These are phyloP conservation scores for Cosmorhoe ocellata DNA, from an alignment of 2,888 invertebrate species.

Conservation along the genomic window DNA sequence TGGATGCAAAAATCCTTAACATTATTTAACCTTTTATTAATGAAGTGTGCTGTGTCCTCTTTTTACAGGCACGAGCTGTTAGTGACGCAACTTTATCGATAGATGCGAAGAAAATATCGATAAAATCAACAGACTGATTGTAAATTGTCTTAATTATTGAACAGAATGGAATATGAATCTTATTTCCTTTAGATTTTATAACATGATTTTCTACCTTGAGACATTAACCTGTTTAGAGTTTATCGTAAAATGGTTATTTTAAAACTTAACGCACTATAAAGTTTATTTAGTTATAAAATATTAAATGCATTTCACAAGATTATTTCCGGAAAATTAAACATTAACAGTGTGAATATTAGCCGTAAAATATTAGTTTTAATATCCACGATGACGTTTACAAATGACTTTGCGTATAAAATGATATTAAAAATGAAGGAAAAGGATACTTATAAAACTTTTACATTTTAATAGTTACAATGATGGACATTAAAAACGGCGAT, in stretches of 20 bases:
- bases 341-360: slow-evolving; percentile 21
- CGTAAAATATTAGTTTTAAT: slow-evolving; percentile 25
- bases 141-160: too few relatives aligned
- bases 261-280: slow-evolving; percentile 9
- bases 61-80: slow-evolving; percentile 69
- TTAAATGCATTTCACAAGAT: slow-evolving; percentile 21
- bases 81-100: slow-evolving; percentile 46
- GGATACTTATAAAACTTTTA: slow-evolving; percentile 7
- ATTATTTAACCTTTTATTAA: slow-evolving; percentile 75
- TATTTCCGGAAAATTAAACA: slow-evolving; percentile 30
- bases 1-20: slow-evolving; percentile 56
- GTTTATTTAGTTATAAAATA: slow-evolving; percentile 13
- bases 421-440: slow-evolving; percentile 19
- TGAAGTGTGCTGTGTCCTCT: slow-evolving; percentile 71
- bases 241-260: slow-evolving; percentile 13
- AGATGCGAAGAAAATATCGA: not conserved
- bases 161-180: too few relatives aligned
- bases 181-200: not conserved
- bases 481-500: not conserved
- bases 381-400: slow-evolving; percentile 27
- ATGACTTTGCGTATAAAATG: slow-evolving; percentile 26
- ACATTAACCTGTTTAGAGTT: slow-evolving; percentile 11
- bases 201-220: slow-evolving; percentile 2
- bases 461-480: slow-evolving; percentile 14
- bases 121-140: not conserved